Evolutionary conservation across 2,888 invertebrate species (phyloP), one percentile per base, ranked within the genome.

Genomic region (Carpatolechia fugitivella): DNA sequence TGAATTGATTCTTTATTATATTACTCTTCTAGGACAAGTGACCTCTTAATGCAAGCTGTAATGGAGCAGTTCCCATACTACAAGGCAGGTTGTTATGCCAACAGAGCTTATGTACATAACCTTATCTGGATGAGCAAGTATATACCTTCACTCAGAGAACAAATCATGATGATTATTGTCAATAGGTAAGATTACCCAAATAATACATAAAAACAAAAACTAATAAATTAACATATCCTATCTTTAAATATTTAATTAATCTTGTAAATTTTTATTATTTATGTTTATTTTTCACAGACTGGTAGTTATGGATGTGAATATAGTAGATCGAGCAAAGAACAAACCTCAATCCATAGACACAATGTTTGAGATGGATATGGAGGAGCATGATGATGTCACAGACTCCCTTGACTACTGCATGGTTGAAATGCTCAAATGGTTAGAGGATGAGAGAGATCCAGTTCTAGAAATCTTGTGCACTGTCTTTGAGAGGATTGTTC

Each of bases 61-160:
- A 85, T 91, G 54, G 87, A 90, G 2, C 86, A 91, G 48, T 97
- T 94, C 80, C 98, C 98, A 0, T 98, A 96, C 76, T 92, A 93
- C 74, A 94, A 93, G 68, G 93, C 92, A 55, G 90, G 93, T 0
- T 83, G 93, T 3, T 93, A 93, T 68, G 76, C 91, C 0, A 95
- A 96, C 61, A 94, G 95, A 69, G 92, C 94, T 10, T 98, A 95
- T 78, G 77, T 96, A 14, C 92, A 94, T 71, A 97, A 97, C 80
- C 78, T 97, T 41, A 90, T 98, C 52, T 93, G 93, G 91, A 91
- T 97, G 62, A 85, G 94, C 57, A 92, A 93, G 41, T 96, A 96
- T 75, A 92, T 95, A 63, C 95, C 96, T 0, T 89, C 92, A 0
- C 87, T 96, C 52, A 91, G 93, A 50, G 92, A 92, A 63, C 92